Conservation (phyloP, 2,888 invertebrate species). For the Seira ritae region DNA sequence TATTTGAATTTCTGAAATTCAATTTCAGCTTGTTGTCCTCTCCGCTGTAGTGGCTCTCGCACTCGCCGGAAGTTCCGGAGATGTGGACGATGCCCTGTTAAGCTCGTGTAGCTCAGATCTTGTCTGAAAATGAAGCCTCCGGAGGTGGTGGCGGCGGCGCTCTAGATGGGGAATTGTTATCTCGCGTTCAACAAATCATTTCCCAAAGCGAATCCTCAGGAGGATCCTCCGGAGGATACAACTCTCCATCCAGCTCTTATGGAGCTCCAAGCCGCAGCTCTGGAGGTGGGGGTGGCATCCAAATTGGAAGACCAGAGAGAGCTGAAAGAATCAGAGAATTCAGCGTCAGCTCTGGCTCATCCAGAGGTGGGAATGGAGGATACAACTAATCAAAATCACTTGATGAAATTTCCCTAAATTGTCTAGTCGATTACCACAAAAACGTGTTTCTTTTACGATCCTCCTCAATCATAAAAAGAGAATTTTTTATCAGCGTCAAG, state of each 20-base stretch:
- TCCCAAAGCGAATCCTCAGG: slow-evolving; percentile 41
- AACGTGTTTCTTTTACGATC: neutral
- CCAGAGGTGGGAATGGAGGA: slow-evolving; percentile 39
- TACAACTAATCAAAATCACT: slow-evolving; percentile 38
- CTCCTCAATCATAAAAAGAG: neutral
- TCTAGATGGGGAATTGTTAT: slow-evolving; percentile 37
- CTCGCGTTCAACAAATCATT: slow-evolving; percentile 62
- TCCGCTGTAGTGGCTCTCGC: slow-evolving; percentile 60
- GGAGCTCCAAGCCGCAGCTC: slow-evolving; percentile 47
- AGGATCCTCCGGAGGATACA: slow-evolving; percentile 46
- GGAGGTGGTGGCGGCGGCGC: slow-evolving; percentile 35
- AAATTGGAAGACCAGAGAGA: slow-evolving; percentile 58
- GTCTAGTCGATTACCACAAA: neutral
- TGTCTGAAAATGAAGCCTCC: slow-evolving; percentile 42
- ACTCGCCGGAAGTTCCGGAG: slow-evolving; percentile 51
- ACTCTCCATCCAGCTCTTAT: slow-evolving; percentile 37
- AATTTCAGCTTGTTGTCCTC: slow-evolving; percentile 51
- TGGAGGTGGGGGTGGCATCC: slow-evolving; percentile 42
- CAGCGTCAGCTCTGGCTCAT: slow-evolving; percentile 37
- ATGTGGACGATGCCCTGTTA: slow-evolving; percentile 60
- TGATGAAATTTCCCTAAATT: neutral
- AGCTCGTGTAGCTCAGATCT: slow-evolving; percentile 62
- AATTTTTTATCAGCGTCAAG: neutral
- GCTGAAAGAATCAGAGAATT: slow-evolving; percentile 61
- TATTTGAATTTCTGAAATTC: neutral